Base-by-base conservation (phyloP, 1,140 invertebrate genomes). In the Eriocheir sinensis region DNA sequence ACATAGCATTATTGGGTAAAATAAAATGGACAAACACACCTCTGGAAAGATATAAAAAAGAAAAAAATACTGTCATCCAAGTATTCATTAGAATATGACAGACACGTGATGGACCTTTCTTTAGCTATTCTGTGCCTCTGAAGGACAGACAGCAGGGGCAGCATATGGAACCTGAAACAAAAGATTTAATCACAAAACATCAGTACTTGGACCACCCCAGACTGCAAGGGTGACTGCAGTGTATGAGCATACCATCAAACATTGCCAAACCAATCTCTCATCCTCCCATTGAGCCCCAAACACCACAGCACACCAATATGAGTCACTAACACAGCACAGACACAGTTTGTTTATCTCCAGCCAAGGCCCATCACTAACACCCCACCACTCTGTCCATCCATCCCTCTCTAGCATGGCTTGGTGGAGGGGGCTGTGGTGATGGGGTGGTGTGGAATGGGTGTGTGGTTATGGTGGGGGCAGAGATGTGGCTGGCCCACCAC, bases 391-490 rank as follows among this genome's bases (percentile, higher is more conserved):
- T 38, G 44, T 4, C 15, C 60, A 27, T 9, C 9, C 15, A 15
- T 53, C 32, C 48, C 83, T 40, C 83, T 91, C 80, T 92, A 48
- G 41, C 32, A 53, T 40, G 36, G 40, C 40, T 85, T 92, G 60
- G 79, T 38, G 72, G 88, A 89, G 41, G 53, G 60, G 34, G 93
- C 53, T 80, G 88, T 93, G 53, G 85, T 93, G 32, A 60, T 41
- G 89, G 41, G 88, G 48, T 60, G 44, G 34, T 60, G 92, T 27
- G 86, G 92, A 32, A 83, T 53, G 60, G 92, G 81, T n/a, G 72
- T 53, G 48, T 89, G 60, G 36, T 93, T 53, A 38, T 89, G 60
- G 36, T 93, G 93, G 38, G 88, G 93, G 48, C 93, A 93, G 41
- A 41, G 48, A 41, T 93, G 93, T 32, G 48, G 36, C 36, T 36